These are phyloP conservation scores for Sclerurus mexicanus DNA, from an alignment of 2,113 vertebrate genomes.

Conservation along the genomic window DNA sequence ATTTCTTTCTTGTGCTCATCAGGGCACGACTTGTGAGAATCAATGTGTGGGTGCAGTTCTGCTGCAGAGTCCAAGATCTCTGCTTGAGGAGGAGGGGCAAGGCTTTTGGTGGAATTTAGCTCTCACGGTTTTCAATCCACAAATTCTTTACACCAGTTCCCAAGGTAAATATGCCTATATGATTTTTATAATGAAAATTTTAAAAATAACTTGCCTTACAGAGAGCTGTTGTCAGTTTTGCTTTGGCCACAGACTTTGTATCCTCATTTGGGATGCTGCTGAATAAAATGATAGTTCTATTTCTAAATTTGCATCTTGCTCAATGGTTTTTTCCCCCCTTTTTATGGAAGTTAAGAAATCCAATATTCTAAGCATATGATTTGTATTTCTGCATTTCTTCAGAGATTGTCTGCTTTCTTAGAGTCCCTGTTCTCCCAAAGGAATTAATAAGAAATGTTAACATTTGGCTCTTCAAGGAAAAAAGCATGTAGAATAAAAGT, in stretches of 20 bases:
- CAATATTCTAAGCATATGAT: not conserved
- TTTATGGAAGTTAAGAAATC: not conserved
- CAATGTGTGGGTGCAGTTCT: not conserved
- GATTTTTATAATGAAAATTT: not conserved
- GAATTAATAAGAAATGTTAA: not conserved
- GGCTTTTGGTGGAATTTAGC: not conserved
- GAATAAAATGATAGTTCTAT: not conserved
- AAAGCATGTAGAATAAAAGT: not conserved
- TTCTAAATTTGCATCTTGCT: not conserved
- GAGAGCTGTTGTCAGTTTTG: not conserved
- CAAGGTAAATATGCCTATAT: not conserved
- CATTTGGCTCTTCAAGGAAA: not conserved
- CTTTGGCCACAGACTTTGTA: not conserved
- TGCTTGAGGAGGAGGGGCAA: not conserved
- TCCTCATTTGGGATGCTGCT: not conserved
- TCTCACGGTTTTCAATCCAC: not conserved
- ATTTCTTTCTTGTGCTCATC: not conserved
- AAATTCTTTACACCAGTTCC: not conserved
- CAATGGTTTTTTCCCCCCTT: not conserved
- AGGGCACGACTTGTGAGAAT: not conserved
- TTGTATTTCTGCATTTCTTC: not conserved
- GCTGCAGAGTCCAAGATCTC: not conserved
- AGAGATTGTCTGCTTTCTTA: not conserved
- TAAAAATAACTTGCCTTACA: not conserved
- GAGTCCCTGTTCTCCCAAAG: not conserved